These are phyloP conservation scores for Prionailurus viverrinus DNA, from an alignment of 2,113 vertebrate genomes.

Conservation along the genomic window DNA sequence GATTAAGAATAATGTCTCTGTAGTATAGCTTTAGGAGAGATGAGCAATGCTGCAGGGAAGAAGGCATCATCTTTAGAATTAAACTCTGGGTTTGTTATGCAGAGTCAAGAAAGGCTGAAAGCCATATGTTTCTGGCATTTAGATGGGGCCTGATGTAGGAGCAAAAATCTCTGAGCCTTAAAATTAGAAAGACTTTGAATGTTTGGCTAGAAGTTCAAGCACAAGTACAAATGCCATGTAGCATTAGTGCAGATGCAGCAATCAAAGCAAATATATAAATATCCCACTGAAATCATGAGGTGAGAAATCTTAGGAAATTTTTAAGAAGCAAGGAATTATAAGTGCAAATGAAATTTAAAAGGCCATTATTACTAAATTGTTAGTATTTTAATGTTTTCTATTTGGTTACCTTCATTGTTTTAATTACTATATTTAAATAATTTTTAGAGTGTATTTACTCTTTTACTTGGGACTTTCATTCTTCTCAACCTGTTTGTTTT, in stretches of 20 bases:
- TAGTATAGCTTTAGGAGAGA: background rate
- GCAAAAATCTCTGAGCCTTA: background rate
- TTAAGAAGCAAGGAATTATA: background rate
- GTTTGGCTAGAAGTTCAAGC: background rate
- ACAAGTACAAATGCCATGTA: background rate
- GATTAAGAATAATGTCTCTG: background rate
- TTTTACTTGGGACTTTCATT: background rate
- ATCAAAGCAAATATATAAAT: background rate
- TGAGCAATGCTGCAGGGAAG: background rate
- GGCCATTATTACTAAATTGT: background rate
- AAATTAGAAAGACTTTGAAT: background rate
- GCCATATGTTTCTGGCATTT: background rate
- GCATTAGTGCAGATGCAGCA: background rate
- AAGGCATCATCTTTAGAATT: background rate
- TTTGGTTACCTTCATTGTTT: background rate
- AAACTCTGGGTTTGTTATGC: background rate
- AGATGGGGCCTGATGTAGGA: background rate
- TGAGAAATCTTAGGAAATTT: background rate
- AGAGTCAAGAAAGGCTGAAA: background rate
- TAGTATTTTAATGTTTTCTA: background rate
- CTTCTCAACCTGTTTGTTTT: background rate
- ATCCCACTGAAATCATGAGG: background rate
- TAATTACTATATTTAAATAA: background rate
- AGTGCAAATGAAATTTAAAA: background rate
- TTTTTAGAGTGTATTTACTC: background rate